phyloP scores from a whole-genome alignment of 2,888 invertebrate genomes.

The Himalopsyche tibetana region DNA sequence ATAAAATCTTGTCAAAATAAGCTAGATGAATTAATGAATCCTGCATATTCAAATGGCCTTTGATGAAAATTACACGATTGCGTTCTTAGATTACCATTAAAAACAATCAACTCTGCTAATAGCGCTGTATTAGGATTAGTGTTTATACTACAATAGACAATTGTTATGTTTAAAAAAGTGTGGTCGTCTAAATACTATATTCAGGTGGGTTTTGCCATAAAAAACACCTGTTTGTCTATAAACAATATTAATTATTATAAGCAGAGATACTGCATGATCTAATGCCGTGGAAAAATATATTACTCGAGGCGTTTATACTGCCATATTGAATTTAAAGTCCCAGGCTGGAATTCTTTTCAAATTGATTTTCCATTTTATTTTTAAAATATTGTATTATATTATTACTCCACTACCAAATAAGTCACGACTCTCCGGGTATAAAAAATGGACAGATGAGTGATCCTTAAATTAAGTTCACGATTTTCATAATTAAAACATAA shows the following conservation, averaged over 20 bases:
- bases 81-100: not conserved
- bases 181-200: conserved; percentile 45
- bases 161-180: conserved; percentile 48
- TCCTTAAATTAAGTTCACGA: conserved; percentile 24
- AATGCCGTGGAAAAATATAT: not conserved
- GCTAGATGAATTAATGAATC: not conserved
- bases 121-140: not conserved
- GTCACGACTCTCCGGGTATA: not conserved
- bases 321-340: not conserved
- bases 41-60: not conserved
- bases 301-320: not conserved
- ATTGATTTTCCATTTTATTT: not conserved
- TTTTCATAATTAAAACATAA: conserved; percentile 16
- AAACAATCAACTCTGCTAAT: conserved; percentile 5
- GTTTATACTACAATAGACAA: conserved; percentile 53
- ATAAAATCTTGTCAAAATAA: conserved; percentile 1
- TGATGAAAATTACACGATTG: not conserved
- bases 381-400: not conserved
- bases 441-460: not conserved
- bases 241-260: conserved; percentile 5
- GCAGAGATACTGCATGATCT: not conserved
- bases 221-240: conserved; percentile 49
- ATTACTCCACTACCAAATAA: not conserved
- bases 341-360: not conserved
- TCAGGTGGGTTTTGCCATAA: conserved; percentile 46